Base-by-base conservation (phyloP, 2,113 vertebrate species). In the Perccottus glenii region DNA sequence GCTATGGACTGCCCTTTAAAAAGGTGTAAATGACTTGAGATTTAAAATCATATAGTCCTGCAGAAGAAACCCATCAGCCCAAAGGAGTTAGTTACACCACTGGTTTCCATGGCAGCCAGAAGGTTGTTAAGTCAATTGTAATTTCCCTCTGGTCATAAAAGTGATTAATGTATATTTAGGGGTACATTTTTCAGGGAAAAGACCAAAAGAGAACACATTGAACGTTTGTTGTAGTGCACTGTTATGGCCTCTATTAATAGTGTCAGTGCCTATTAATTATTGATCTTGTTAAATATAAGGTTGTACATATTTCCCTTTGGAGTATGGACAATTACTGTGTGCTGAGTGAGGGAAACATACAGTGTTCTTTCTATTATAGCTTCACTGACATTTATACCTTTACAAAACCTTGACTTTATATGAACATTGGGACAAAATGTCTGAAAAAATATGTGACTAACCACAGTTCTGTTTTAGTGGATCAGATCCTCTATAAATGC, bases 201-300 rank as follows among this genome's bases (percentile, higher is more conserved):
- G 46, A 51, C 50, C 52, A 15, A 9, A 14, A 38, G 50, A 46
- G 8, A n/a, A 45, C 61, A 47, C 3, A 0, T 9, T 6, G 5
- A 9, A 58, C 53, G 27, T 50, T 62, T 71, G 48, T 46, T 77
- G 14, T 38, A 40, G 38, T 68, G 27, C 32, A 59, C 44, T 40
- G 47, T 11, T 42, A 38, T 56, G 11, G 14, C 38, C 36, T 62
- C 45, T 60, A 61, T 55, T 74, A 36, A 61, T 33, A 11, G 12
- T 35, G 52, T 69, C 43, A 10, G 27, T 43, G 45, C 48, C 16
- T 64, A 63, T 87, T 76, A 76, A 82, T 88, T 83, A 88, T 89
- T 84, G 68, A 89, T 83, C 59, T 46, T 45, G 63, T 64, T 47
- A 60, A 70, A 65, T 72, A 70, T 40, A 77, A 57, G 43, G 46